phyloP scores from a whole-genome alignment of 2,888 invertebrate genomes.

The Priocnemis perturbator region DNA sequence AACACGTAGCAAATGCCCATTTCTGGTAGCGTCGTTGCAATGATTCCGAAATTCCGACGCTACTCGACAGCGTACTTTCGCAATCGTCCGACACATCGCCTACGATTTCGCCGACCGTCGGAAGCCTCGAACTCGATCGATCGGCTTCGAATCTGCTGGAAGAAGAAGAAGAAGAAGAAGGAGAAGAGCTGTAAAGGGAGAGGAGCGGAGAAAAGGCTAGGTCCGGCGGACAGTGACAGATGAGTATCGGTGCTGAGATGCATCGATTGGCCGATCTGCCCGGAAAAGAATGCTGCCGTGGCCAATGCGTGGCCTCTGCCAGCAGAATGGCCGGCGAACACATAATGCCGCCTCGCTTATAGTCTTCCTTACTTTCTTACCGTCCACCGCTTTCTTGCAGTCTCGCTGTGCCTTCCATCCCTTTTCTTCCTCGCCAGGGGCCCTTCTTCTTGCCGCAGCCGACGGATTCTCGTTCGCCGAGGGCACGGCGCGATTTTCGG shows the following conservation, averaged over 20 bases:
- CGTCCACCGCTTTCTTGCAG: constrained; percentile 16
- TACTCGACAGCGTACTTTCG: no score
- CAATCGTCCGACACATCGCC: no score
- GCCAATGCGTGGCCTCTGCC: constrained; percentile 72
- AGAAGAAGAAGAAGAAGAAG: not conserved
- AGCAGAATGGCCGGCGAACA: constrained; percentile 71
- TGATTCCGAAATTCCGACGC: no score
- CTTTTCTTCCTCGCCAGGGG: not conserved
- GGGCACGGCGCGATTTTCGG: constrained; percentile 37
- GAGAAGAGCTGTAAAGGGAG: not conserved
- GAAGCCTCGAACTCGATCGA: no score
- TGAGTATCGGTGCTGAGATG: constrained; percentile 74
- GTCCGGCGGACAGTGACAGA: constrained; percentile 74
- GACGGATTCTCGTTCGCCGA: not conserved
- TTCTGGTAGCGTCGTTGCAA: no score
- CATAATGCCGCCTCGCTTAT: constrained; percentile 53
- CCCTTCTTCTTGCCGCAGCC: constrained; percentile 9
- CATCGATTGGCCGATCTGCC: constrained; percentile 75
- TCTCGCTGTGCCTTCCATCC: not conserved
- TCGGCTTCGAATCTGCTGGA: not conserved
- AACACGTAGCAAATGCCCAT: no score
- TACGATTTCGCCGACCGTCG: no score
- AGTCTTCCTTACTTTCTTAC: constrained; percentile 42
- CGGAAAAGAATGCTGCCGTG: constrained; percentile 74
- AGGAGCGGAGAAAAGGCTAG: constrained; percentile 44